Conservation (phyloP, 2,113 vertebrate species). For the Odobenus rosmarus region DNA sequence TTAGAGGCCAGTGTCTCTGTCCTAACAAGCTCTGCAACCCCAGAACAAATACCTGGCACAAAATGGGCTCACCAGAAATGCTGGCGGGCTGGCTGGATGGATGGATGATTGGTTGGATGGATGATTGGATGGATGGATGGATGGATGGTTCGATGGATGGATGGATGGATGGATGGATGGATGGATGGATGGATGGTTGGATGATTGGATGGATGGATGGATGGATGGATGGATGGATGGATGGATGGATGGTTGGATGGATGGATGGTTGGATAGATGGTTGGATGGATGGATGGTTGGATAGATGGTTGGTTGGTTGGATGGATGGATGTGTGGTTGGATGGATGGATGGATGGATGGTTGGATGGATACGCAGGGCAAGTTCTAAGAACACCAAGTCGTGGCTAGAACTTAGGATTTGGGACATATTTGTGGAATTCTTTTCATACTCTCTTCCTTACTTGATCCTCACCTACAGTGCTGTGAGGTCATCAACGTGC, state of each 20-base stretch:
- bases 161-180: not conserved
- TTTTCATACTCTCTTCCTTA: not conserved
- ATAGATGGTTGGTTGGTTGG: accelerated
- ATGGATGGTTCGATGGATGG: accelerated
- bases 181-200: accelerated
- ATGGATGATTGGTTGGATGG: no score
- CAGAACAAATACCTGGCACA: not conserved
- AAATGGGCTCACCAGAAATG: no score
- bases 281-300: no score
- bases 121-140: no score
- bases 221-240: no score
- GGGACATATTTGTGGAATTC: not conserved
- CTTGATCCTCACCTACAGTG: not conserved
- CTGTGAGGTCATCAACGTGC: accelerated
- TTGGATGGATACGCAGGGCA: not conserved
- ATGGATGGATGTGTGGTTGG: not conserved
- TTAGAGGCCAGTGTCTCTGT: not conserved
- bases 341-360: not conserved
- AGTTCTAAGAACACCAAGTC: not conserved
- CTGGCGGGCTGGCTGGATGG: no score
- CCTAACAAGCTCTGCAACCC: not conserved
- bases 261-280: accelerated
- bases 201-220: not conserved
- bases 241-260: no score
- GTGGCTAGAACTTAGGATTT: not conserved